A percentile compares a stretch with the other conserved stretches of the same genome.
Conservation (phyloP, 2,113 vertebrate genomes). For the Hucho hucho region DNA sequence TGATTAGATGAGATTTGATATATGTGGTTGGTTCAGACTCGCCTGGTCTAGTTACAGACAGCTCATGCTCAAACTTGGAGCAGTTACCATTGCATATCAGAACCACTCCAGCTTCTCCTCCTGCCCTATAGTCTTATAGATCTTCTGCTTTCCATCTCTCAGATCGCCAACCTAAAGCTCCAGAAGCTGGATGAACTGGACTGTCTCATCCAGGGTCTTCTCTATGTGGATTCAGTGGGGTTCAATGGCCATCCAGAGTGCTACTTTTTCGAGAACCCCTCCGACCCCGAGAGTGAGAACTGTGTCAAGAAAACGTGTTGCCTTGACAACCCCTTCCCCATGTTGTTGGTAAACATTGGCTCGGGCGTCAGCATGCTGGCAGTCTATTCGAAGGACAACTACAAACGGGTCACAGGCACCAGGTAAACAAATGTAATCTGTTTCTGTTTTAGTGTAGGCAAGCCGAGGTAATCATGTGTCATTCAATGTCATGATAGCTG, state of each 20-base stretch:
- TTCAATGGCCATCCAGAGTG: constrained; percentile 95
- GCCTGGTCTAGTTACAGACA: not conserved
- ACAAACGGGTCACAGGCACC: constrained; percentile 95
- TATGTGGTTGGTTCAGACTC: too few relatives aligned
- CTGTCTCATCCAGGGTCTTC: constrained; percentile 94
- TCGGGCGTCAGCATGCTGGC: constrained; percentile 97
- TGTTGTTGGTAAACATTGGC: constrained; percentile 99
- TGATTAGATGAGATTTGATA: too few relatives aligned
- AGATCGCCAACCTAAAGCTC: constrained; percentile 94
- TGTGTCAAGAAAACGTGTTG: constrained; percentile 93
- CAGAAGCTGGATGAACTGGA: constrained; percentile 97
- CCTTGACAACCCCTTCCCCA: constrained; percentile 96
- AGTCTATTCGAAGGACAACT: constrained; percentile 95
- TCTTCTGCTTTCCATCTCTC: not conserved
- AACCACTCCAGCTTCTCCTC: not conserved
- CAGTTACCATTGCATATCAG: not conserved
- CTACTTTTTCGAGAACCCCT: constrained; percentile 96
- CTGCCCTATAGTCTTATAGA: not conserved
- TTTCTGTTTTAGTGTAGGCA: constrained; percentile 33
- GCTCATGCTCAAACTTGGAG: not conserved
- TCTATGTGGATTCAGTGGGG: constrained; percentile 90
- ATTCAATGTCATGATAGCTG: not conserved
- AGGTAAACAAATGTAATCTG: constrained; percentile 58
- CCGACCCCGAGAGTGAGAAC: constrained; percentile 81
- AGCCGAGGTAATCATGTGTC: not conserved